Base-by-base conservation (phyloP, 2,797 vertebrate genomes). In the Sebastolobus alascanus region DNA sequence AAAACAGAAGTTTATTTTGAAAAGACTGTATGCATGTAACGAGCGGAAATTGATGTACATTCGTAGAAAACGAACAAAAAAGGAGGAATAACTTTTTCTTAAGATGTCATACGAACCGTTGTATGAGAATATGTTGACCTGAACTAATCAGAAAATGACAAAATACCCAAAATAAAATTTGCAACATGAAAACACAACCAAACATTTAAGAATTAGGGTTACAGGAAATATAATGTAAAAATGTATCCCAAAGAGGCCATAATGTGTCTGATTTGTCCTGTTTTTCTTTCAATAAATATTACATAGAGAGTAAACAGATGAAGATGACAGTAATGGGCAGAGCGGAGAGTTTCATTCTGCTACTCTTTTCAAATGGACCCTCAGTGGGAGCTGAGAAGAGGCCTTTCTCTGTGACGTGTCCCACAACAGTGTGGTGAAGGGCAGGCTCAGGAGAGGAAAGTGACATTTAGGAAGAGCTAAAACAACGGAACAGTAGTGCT, bases 391-490 rank as follows among this genome's bases (percentile, higher is more conserved):
- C 76, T 50, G 80, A 77, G 86, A 84, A 79, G 89, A 84, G 80
- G 82, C 80, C 84, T 90, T 79, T 87, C 68, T 80, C 78, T 85
- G 70, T 91, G 84, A 93, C 70, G 79, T 80, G 86, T 93, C 91
- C 91, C 93, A 87, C 84, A 82, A 87, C 87, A 82, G 84, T 10
- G 69, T 35, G 29, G 68, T 93, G 93, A 94, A 91, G 83, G 93
- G 84, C 90, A 89, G 92, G 87, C 94, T 96, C 93, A 71, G 88
- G 95, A 95, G 94, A 95, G 90, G 87, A 90, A 88, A 94, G 93
- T 94, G 94, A 95, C 95, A 96, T 96, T 96, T 95, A 93, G 92
- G 92, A 93, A 92, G 87, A 91, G 88, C 92, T 93, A 85, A 94
- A 95, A 96, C 95, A 95, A 95, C 92, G 91, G 90, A 84, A 84